Base-by-base conservation (phyloP, 2,113 vertebrate genomes). In the Cephalopterus ornatus region DNA sequence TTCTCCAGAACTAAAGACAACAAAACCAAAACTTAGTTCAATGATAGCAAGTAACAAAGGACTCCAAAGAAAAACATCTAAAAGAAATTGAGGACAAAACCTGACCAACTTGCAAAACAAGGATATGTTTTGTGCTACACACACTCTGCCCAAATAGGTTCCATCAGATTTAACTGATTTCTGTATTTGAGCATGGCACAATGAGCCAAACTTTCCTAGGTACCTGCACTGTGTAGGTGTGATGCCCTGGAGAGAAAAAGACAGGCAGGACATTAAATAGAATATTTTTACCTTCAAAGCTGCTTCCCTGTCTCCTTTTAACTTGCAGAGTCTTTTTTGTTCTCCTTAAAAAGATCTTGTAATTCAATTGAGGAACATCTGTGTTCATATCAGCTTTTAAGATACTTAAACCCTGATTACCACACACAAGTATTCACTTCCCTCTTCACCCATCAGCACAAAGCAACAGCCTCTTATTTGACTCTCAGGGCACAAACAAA, bases 261-360 rank as follows among this genome's bases (percentile, higher is more conserved):
- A 44, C 76, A 91, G 77, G 81, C 85, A 93, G 83, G 83, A 80
- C 91, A 81, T 91, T 79, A 95, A 94, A 93, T 39, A 75, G 46
- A 94, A 70, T 68, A 92, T 75, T 95, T 94, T 83, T 81, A 88
- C 59, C 88, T 96, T 94, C 92, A 91, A 95, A 95, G 85, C 53
- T 47, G n/a, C 42, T 95, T 94, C 62, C 41, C 52, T 42, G 30
- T 89, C 58, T 92, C 52, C 50, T 89, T 94, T 84, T 32, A 93
- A 91, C 70, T 68, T 76, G 75, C 22, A 83, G 2, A n/a, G 22
- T n/a, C 47, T 56, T 73, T 75, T 83, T 78, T 78, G 33, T 58
- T 93, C 76, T 70, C 84, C 46, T 84, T 62, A 47, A 47, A 85
- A 87, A 77, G 39, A n/a, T n/a, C 84, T 68, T 88, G 46, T 83